Conservation (phyloP, 1,140 invertebrate species). For the Drosophila varians region DNA sequence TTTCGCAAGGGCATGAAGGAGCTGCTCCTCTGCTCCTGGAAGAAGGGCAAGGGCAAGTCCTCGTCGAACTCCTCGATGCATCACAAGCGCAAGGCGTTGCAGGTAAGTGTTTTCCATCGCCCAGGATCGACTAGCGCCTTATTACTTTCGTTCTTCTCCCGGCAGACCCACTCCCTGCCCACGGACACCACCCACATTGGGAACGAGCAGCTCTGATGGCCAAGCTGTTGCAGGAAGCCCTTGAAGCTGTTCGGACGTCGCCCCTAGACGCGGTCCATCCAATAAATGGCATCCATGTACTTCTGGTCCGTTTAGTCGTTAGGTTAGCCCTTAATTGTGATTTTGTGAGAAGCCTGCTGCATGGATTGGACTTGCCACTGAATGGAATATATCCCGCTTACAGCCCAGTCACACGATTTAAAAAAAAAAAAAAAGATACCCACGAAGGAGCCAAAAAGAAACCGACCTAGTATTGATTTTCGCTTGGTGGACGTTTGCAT, state of each 20-base stretch:
- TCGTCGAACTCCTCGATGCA: constrained; percentile 81
- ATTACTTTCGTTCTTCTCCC: neutral
- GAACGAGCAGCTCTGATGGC: constrained; percentile 83
- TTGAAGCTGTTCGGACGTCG: constrained; percentile 55
- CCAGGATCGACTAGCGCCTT: neutral
- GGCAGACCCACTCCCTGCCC: constrained; percentile 80
- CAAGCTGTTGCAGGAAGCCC: constrained; percentile 47
- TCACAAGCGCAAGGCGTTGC: constrained; percentile 78
- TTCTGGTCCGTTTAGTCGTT: constrained; percentile 12
- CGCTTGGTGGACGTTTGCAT: constrained; percentile 13
- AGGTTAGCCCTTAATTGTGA: constrained; percentile 62
- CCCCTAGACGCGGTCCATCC: constrained; percentile 29
- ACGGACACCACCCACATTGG: constrained; percentile 83
- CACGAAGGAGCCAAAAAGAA: neutral
- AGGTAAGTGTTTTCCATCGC: constrained; percentile 55
- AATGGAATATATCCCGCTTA: neutral
- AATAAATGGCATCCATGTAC: neutral
- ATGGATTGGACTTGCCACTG: constrained; percentile 30
- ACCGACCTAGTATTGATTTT: neutral
- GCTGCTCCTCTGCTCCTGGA: constrained; percentile 86
- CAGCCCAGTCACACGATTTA: neutral
- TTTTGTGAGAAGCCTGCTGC: constrained; percentile 46
- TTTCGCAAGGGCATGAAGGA: constrained; percentile 89
- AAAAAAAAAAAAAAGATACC: constrained; percentile 12
- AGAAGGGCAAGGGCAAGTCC: constrained; percentile 81